phyloP scores from a whole-genome alignment of 2,888 invertebrate species.

The Camponotus fellah region DNA sequence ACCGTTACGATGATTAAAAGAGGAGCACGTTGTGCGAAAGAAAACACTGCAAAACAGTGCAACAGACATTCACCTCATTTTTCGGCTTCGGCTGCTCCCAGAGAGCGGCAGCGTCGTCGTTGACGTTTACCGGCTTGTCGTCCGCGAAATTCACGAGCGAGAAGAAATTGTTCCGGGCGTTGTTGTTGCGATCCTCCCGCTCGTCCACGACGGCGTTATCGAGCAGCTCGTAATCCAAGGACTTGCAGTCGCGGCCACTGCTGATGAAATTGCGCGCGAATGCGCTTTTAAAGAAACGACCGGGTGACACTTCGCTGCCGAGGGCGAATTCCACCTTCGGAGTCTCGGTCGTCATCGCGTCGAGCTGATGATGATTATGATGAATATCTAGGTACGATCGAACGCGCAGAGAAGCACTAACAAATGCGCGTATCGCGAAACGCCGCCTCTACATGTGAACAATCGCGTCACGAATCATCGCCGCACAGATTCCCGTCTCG shows the following conservation, averaged over 20 bases:
- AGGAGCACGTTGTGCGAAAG: slow-evolving; percentile 31
- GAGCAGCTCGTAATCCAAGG: slow-evolving; percentile 84
- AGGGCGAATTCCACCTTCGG: slow-evolving; percentile 81
- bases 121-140: slow-evolving; percentile 9
- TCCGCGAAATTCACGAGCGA: slow-evolving; percentile 76
- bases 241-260: slow-evolving; percentile 82
- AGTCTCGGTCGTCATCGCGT: slow-evolving; percentile 73
- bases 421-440: background rate
- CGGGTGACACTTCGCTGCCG: slow-evolving; percentile 83
- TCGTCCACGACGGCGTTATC: slow-evolving; percentile 72
- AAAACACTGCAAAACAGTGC: slow-evolving; percentile 39
- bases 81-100: slow-evolving; percentile 45
- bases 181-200: slow-evolving; percentile 69
- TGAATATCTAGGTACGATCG: background rate
- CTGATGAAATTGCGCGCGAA: slow-evolving; percentile 87
- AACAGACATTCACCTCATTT: slow-evolving; percentile 44
- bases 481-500: background rate
- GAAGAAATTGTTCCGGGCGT: slow-evolving; percentile 73
- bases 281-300: slow-evolving; percentile 87
- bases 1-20: slow-evolving; percentile 43
- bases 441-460: slow-evolving; percentile 5
- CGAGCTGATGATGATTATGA: no score
- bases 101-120: slow-evolving; percentile 25
- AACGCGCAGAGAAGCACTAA: slow-evolving; percentile 10
- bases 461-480: slow-evolving; percentile 26